phyloP scores from a whole-genome alignment of 2,888 invertebrate species.

The Agrenia bidenticulata region DNA sequence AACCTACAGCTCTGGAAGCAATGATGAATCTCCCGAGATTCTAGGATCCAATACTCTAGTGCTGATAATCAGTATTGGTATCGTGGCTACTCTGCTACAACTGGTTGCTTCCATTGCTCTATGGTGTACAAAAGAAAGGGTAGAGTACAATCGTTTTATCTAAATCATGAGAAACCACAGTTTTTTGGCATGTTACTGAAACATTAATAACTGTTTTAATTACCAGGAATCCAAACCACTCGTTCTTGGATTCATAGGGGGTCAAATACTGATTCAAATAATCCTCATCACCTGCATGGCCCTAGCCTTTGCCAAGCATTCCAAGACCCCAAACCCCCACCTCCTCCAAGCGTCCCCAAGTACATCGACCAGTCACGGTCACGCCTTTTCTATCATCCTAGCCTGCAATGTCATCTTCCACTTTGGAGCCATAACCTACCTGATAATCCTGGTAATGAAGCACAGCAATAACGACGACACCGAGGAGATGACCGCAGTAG shows the following conservation, averaged over 20 bases:
- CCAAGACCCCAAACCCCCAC: neutral
- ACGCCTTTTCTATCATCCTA: slow-evolving; percentile 6
- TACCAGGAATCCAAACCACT: slow-evolving; percentile 12
- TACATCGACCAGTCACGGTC: neutral
- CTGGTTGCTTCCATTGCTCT: slow-evolving; percentile 2
- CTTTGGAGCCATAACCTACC: slow-evolving; percentile 13
- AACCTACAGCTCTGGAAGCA: neutral
- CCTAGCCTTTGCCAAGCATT: neutral
- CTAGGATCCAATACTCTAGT: neutral
- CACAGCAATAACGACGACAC: slow-evolving; percentile 1
- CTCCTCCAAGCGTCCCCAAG: neutral
- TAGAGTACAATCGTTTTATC: neutral
- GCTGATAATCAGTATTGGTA: slow-evolving; percentile 1
- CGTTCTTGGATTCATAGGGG: neutral
- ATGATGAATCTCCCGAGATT: neutral
- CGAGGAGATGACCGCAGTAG: slow-evolving; percentile 11
- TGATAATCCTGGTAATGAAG: slow-evolving; percentile 4
- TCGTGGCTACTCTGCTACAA: slow-evolving; percentile 3
- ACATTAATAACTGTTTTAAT: too few species aligned
- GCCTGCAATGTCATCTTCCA: slow-evolving; percentile 14
- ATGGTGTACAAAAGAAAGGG: slow-evolving; percentile 6
- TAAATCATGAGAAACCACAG: neutral
- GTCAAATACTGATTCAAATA: slow-evolving; percentile 6
- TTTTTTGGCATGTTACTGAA: too few species aligned
- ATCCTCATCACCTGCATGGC: slow-evolving; percentile 9